Evolutionary conservation across 1,140 invertebrate species (phyloP).

Genomic region (Eubasilissa regina): DNA sequence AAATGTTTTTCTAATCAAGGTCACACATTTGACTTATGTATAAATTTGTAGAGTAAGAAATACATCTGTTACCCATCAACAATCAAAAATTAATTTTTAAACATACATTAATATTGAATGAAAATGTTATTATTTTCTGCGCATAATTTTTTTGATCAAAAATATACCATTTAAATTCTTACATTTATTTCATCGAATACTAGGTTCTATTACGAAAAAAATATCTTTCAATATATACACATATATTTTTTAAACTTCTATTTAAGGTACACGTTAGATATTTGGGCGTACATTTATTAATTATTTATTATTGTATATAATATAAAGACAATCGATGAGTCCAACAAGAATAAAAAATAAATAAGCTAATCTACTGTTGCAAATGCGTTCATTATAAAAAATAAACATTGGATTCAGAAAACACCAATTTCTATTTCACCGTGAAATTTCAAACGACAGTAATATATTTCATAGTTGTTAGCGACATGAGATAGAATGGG

Average conservation of each 20-base stretch:
- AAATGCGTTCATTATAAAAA: neutral
- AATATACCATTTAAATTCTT: neutral
- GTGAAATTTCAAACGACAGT: neutral
- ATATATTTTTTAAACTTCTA: constrained; percentile 1
- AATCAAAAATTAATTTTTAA: neutral
- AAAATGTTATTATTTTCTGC: neutral
- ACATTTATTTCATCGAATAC: neutral
- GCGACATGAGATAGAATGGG: neutral
- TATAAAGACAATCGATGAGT: neutral
- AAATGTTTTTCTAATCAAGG: too few relatives aligned
- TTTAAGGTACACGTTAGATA: constrained; percentile 24
- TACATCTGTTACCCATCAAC: neutral
- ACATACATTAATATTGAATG: neutral
- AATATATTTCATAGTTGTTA: neutral
- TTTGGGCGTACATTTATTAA: neutral
- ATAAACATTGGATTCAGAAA: neutral
- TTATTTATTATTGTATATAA: neutral
- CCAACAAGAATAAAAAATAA: neutral
- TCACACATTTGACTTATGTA: neutral
- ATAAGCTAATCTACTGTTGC: neutral
- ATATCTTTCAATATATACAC: constrained; percentile 18
- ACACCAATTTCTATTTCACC: neutral
- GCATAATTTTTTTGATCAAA: neutral
- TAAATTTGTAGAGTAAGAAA: neutral
- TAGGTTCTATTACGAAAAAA: constrained; percentile 9